Evolutionary conservation across 2,113 vertebrate genomes (phyloP).

Genomic region (Amia ocellicauda): DNA sequence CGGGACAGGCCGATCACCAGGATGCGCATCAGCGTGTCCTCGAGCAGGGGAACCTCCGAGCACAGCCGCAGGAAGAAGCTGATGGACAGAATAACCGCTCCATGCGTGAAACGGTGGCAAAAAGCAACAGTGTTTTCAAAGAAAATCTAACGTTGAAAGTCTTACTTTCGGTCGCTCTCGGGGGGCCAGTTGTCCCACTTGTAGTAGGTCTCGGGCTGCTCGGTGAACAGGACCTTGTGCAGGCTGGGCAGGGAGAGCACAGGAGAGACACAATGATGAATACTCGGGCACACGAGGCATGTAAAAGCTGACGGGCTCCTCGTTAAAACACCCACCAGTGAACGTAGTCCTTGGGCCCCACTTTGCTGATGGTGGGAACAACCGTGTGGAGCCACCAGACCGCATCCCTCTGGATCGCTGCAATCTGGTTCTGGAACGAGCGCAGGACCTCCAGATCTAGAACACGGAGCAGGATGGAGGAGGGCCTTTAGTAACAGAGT

Average conservation of each 20-base stretch:
- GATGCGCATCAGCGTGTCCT: conserved; percentile 94
- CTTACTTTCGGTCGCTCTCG: conserved; percentile 96
- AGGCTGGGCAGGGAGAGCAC: conserved; percentile 63
- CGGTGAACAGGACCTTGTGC: conserved; percentile 97
- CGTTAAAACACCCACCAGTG: conserved; percentile 75
- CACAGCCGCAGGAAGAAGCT: conserved; percentile 98
- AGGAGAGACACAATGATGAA: too few relatives aligned
- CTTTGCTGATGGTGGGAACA: conserved; percentile 92
- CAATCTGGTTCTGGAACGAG: conserved; percentile 95
- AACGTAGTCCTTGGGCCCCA: conserved; percentile 89
- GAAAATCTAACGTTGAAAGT: neutral
- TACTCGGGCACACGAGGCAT: too few relatives aligned
- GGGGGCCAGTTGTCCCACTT: conserved; percentile 99
- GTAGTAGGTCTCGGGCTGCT: conserved; percentile 97
- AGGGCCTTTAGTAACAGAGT: too few relatives aligned
- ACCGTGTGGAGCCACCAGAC: conserved; percentile 98
- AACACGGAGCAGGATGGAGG: conserved; percentile 23
- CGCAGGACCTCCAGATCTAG: conserved; percentile 88
- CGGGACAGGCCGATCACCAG: conserved; percentile 91
- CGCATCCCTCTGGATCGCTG: conserved; percentile 89
- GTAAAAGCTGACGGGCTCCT: too few relatives aligned
- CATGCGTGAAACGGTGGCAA: too few relatives aligned
- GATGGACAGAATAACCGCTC: neutral
- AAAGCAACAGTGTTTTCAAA: too few relatives aligned
- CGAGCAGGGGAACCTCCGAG: conserved; percentile 93